Base-by-base conservation (phyloP, 2,797 vertebrate species). In the Poliocrania exsul region DNA sequence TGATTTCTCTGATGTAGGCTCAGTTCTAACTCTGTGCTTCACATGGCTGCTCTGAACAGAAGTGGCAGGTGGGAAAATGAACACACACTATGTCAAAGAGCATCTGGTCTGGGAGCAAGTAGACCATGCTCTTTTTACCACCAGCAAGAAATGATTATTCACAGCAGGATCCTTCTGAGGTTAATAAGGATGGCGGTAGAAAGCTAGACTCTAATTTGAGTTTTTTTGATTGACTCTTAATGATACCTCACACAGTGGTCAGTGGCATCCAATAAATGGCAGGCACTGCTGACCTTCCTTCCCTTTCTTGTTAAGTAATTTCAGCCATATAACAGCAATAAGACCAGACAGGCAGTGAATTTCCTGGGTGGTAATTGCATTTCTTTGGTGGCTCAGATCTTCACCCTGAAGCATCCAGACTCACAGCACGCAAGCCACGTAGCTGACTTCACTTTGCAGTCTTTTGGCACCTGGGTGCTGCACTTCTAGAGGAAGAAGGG, bases 1-100 rank as follows among this genome's bases (percentile, higher is more conserved):
- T 80, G 46, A 50, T 74, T 38, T 17, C 53, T 62, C 53, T 75
- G 57, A 40, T 61, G 42, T 14, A 24, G 73, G 35, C 53, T 89
- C 53, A 47, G 20, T 50, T 42, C 75, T 54, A 56, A 60, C 81
- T 66, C 81, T 37, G 72, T 4, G 4, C 49, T 82, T 88, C 91
- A 69, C 64, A 8, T 42, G 72, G 60, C 49, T 92, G 62, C 84
- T 85, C 66, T 92, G 86, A 93, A 38, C 67, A 81, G 81, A 93
- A 92, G 64, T 86, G 93, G 86, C 95, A 96, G 81, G 94, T 87
- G 90, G 88, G 87, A 81, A 91, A 89, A 81, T 56, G 88, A 96
- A 80, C 81, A 79, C 38, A 10, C 24, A 61, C 13, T 66, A 51
- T 93, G 91, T 92, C 89, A 87, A 78, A 95, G 87, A 80, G 40